Evolutionary conservation across 2,113 vertebrate genomes (phyloP), one percentile per base, ranked within the genome.

Genomic region (Chrysemys picta): DNA sequence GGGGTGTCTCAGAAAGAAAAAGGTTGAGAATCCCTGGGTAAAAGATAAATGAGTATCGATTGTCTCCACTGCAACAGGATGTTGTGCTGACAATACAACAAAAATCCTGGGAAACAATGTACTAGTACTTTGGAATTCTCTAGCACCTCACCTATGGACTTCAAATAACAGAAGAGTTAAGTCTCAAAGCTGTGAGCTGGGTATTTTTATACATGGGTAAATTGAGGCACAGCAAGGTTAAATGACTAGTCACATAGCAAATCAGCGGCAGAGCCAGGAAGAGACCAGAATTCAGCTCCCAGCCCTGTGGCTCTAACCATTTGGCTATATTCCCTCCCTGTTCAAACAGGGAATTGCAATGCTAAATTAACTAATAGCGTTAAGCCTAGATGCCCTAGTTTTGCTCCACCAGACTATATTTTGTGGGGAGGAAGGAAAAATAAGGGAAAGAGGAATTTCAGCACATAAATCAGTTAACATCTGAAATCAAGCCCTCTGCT

Each of bases 191-290:
- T 25, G 79, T 22, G 10, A 47, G 72, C 10, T 5, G 6, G 50
- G 35, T 22, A 75, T 53, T 80, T 69, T 31, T 21, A 50, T 49
- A 42, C 29, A 56, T 52, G 50, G 19, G 45, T 19, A 29, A 87
- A 42, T 24, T 75, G 38, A 75, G n/a, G n/a, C 22, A 45, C 17
- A 22, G n/a, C 5, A 52, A 29, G 52, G 52, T 72, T 72, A 17
- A 42, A 53, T 0, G 0, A 25, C n/a, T 38, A 31, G 84, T 35
- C 80, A 3, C 0, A 13, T 14, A n/a, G 16, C 13, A 65, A 53
- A n/a, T 80, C 57, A 81, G n/a, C 5, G 42, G 25, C 29, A 76
- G 12, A 53, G 42, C 24, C 53, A n/a, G 80, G 31, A 52, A 53
- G 31, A 24, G 45, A 78, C 42, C 27, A 79, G 31, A 87, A 47